phyloP scores from a whole-genome alignment of 2,888 invertebrate species.

The Andrena flavipes region DNA sequence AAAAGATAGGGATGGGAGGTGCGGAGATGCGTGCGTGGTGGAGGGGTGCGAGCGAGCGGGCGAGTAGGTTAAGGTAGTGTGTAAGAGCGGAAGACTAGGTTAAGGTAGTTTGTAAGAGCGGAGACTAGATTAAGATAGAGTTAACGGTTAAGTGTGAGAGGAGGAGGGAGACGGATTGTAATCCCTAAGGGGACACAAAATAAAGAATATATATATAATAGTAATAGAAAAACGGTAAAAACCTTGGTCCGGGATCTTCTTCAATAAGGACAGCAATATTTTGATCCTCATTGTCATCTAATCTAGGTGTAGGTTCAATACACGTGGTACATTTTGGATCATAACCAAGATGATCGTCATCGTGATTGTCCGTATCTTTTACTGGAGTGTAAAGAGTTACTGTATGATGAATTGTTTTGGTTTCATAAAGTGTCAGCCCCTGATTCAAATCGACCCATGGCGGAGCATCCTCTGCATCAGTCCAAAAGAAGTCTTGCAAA shows the following conservation, averaged over 20 bases:
- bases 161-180: too few relatives aligned
- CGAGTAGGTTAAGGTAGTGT: too few relatives aligned
- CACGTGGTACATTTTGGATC: conserved; percentile 78
- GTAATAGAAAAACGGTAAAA: background rate
- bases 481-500: conserved; percentile 95
- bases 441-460: conserved; percentile 87
- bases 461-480: conserved; percentile 93
- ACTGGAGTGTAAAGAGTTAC: conserved; percentile 79
- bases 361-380: conserved; percentile 53
- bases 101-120: too few relatives aligned
- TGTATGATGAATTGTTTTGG: conserved; percentile 80
- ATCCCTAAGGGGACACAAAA: too few relatives aligned
- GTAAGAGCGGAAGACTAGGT: too few relatives aligned
- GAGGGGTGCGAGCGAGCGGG: too few relatives aligned
- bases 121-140: too few relatives aligned
- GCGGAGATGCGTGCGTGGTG: too few relatives aligned
- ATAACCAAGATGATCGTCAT: conserved; percentile 47
- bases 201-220: too few relatives aligned
- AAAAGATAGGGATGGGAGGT: too few relatives aligned
- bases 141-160: too few relatives aligned
- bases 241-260: conserved; percentile 83
- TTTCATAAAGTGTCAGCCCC: conserved; percentile 80
- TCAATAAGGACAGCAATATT: conserved; percentile 81
- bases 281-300: conserved; percentile 76
- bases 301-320: conserved; percentile 80